phyloP scores from a whole-genome alignment of 2,888 invertebrate genomes.

The Drosophila merina region DNA sequence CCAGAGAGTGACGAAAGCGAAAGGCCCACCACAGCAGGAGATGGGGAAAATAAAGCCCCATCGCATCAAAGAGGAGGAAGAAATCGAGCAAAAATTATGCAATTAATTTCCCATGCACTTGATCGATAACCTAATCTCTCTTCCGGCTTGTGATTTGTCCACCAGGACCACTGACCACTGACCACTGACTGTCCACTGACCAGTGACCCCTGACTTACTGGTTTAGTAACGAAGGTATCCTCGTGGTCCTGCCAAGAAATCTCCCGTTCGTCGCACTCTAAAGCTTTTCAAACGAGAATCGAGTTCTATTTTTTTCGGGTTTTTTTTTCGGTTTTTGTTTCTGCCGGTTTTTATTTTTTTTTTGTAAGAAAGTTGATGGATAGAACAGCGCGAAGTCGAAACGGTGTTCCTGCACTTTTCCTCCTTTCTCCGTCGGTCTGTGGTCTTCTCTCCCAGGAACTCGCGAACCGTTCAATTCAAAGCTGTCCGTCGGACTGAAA shows the following conservation, averaged over 20 bases:
- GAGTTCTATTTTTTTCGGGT: constrained; percentile 16
- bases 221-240: constrained; percentile 25
- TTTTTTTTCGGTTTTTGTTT: constrained; percentile 8
- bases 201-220: constrained; percentile 35
- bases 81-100: constrained; percentile 45
- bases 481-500: constrained; percentile 81
- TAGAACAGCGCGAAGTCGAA: constrained; percentile 61
- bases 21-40: constrained; percentile 15
- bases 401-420: constrained; percentile 59
- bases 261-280: constrained; percentile 22
- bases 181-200: background rate
- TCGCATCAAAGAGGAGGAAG: constrained; percentile 10
- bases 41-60: constrained; percentile 8
- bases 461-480: constrained; percentile 75
- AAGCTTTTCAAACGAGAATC: constrained; percentile 19
- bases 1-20: constrained; percentile 32
- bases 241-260: constrained; percentile 22
- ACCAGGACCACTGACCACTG: background rate
- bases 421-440: constrained; percentile 6
- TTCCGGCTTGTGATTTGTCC: background rate
- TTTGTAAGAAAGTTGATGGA: constrained; percentile 43
- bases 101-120: constrained; percentile 41
- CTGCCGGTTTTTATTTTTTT: constrained; percentile 14
- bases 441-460: constrained; percentile 41
- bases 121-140: constrained; percentile 20